Evolutionary conservation across 2,888 invertebrate species (phyloP).

Genomic region (Trisateles emortualis): DNA sequence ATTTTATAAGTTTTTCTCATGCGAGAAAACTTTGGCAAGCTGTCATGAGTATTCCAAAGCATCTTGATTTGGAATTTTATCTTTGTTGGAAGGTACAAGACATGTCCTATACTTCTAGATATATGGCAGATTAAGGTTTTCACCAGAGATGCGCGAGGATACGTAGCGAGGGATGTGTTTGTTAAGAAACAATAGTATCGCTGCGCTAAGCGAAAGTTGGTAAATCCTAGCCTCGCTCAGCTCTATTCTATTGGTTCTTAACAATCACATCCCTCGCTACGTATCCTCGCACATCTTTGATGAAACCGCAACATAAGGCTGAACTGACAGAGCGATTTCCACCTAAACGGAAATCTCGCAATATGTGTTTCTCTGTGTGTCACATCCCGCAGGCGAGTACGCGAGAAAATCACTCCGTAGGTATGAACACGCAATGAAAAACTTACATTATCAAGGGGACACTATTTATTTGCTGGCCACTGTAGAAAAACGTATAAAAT

Average conservation of each 20-base stretch:
- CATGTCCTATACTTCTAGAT: conserved; percentile 19
- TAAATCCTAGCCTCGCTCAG: too few relatives aligned
- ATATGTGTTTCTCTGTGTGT: too few relatives aligned
- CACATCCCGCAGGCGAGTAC: background rate
- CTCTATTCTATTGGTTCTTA: too few relatives aligned
- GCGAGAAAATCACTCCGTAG: background rate
- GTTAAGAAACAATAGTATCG: too few relatives aligned
- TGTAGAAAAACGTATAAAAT: conserved; percentile 24
- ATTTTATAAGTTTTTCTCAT: conserved; percentile 37
- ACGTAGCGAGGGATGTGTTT: too few relatives aligned
- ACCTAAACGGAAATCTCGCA: too few relatives aligned
- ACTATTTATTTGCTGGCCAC: conserved; percentile 39
- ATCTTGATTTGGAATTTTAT: conserved; percentile 33
- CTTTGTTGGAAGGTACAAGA: conserved; percentile 26
- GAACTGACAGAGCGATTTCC: too few relatives aligned
- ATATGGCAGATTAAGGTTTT: conserved; percentile 19
- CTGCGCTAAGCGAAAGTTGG: too few relatives aligned
- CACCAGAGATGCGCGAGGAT: too few relatives aligned
- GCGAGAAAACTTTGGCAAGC: conserved; percentile 29
- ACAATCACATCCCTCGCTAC: too few relatives aligned
- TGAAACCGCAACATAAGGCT: too few relatives aligned
- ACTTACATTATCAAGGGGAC: conserved; percentile 38
- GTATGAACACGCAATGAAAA: conserved; percentile 25
- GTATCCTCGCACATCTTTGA: too few relatives aligned
- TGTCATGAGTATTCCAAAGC: conserved; percentile 28